These are phyloP conservation scores for Mystacides longicornis DNA, from an alignment of 2,888 invertebrate genomes.

Conservation along the genomic window DNA sequence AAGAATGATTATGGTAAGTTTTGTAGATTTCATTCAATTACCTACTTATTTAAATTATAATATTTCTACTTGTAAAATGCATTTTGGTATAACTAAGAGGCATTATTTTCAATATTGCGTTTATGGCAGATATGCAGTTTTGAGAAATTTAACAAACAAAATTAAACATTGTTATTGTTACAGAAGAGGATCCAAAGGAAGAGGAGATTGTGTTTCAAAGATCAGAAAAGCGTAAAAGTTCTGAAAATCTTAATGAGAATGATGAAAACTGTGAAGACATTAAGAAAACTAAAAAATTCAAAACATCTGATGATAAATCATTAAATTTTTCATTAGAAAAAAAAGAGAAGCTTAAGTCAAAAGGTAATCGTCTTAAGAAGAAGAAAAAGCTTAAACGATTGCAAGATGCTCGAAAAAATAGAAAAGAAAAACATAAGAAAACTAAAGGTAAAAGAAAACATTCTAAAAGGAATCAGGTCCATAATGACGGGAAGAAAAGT, in stretches of 20 bases:
- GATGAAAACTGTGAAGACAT: background rate
- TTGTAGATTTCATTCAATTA: background rate
- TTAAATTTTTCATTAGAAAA: constrained; percentile 5
- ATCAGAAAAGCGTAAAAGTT: constrained; percentile 8
- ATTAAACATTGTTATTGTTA: background rate
- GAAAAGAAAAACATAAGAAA: constrained; percentile 26
- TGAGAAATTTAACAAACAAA: background rate
- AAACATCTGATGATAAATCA: constrained; percentile 6
- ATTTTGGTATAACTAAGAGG: background rate
- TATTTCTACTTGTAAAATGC: background rate
- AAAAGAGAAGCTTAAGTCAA: constrained; percentile 2
- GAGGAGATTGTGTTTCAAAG: constrained; percentile 8
- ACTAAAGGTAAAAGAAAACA: constrained; percentile 42
- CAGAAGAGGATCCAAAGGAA: constrained; percentile 7
- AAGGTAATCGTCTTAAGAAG: constrained; percentile 19
- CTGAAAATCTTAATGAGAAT: constrained; percentile 1
- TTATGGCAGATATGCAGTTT: background rate
- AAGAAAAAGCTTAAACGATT: constrained; percentile 24
- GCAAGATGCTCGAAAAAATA: constrained; percentile 26
- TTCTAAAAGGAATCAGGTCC: constrained; percentile 36
- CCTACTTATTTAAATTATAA: background rate
- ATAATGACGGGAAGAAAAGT: constrained; percentile 38
- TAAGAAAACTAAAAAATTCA: constrained; percentile 8
- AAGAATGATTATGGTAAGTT: background rate
- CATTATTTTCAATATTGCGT: background rate